phyloP scores from a whole-genome alignment of 2,888 invertebrate species.

The Polietes domitor region DNA sequence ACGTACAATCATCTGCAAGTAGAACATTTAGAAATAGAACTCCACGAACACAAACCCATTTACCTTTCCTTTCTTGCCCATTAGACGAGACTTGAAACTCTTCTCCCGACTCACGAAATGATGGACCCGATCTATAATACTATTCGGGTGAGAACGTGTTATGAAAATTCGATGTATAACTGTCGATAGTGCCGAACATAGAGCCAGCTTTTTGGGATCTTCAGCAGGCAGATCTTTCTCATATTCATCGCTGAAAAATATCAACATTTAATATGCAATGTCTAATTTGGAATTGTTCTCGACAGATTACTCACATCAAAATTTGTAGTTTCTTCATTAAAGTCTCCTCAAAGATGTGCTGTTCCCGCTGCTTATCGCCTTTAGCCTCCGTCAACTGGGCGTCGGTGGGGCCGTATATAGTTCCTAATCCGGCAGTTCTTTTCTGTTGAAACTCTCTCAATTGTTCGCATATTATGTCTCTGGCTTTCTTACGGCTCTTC shows the following conservation, averaged over 20 bases:
- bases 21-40: conserved; percentile 12
- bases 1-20: conserved; percentile 86
- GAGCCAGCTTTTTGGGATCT: conserved; percentile 86
- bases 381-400: conserved; percentile 89
- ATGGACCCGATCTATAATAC: conserved; percentile 87
- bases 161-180: conserved; percentile 90
- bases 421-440: conserved; percentile 93
- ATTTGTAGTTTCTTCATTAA: conserved; percentile 88
- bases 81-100: conserved; percentile 86
- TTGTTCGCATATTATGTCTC: conserved; percentile 80
- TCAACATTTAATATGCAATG: background rate
- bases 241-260: conserved; percentile 83
- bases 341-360: conserved; percentile 87
- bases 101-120: conserved; percentile 94
- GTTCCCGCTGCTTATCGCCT: conserved; percentile 89
- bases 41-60: background rate
- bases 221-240: conserved; percentile 84
- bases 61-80: conserved; percentile 86
- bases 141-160: conserved; percentile 83
- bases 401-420: conserved; percentile 94
- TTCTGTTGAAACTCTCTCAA: conserved; percentile 87
- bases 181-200: conserved; percentile 88
- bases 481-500: conserved; percentile 89
- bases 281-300: background rate
- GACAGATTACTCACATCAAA: conserved; percentile 82